Evolutionary conservation across 2,113 vertebrate species (phyloP).

Genomic region (Dinomys branickii): DNA sequence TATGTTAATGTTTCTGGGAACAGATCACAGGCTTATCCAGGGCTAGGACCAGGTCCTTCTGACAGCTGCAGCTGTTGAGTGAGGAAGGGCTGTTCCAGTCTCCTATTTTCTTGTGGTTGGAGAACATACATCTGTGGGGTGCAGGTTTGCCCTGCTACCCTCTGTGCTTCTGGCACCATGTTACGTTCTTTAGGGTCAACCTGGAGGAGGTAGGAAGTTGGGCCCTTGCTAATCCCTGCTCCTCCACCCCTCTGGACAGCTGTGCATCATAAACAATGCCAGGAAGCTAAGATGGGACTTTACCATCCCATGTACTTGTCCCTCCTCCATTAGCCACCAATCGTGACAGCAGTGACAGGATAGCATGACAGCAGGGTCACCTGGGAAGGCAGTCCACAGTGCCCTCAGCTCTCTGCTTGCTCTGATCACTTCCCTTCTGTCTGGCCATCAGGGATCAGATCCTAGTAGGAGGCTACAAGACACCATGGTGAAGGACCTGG

Average conservation of each 20-base stretch:
- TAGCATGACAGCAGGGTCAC: neutral
- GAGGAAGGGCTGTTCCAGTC: neutral
- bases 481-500: neutral
- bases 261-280: neutral
- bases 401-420: neutral
- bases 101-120: neutral
- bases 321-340: neutral
- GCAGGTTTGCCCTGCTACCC: neutral
- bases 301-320: neutral
- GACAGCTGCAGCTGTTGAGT: neutral
- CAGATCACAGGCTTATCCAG: neutral
- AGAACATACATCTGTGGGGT: neutral
- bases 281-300: neutral
- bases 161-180: accelerated
- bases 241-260: neutral
- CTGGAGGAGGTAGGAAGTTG: neutral
- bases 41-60: neutral
- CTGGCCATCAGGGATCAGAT: neutral
- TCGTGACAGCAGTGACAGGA: neutral
- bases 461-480: neutral
- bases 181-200: neutral
- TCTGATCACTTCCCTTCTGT: neutral
- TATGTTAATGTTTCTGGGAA: slow-evolving; percentile 24
- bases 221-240: neutral
- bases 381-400: accelerated